Evolutionary conservation across 2,888 invertebrate species (phyloP).

Genomic region (Zaprionus obscuricornis): DNA sequence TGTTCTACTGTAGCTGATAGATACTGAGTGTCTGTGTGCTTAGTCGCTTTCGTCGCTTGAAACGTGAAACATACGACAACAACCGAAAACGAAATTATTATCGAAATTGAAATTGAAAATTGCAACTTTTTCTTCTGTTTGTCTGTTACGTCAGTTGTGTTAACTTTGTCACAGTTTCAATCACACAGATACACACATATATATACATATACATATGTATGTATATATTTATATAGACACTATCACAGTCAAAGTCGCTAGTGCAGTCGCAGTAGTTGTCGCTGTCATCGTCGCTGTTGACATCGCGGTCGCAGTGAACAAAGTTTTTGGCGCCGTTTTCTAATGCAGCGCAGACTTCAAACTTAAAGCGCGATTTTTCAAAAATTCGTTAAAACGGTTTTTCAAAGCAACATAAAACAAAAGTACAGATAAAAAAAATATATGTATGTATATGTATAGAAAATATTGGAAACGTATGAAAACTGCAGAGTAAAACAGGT

Average conservation of each 20-base stretch:
- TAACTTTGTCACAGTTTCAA: constrained; percentile 36
- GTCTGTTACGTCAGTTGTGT: constrained; percentile 66
- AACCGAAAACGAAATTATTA: constrained; percentile 61
- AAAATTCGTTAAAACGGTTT: too few relatives aligned
- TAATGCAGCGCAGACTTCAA: constrained; percentile 27
- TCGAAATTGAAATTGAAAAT: constrained; percentile 48
- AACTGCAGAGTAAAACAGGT: constrained; percentile 36
- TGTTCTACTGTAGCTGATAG: constrained; percentile 78
- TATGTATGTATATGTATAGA: constrained; percentile 13
- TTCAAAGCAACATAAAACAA: background rate
- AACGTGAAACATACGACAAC: constrained; percentile 78
- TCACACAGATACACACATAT: too few relatives aligned
- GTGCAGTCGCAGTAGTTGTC: constrained; percentile 9
- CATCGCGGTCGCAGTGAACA: constrained; percentile 23
- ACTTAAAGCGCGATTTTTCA: constrained; percentile 8
- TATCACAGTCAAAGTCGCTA: constrained; percentile 14
- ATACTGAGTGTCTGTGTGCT: constrained; percentile 75
- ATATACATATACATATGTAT: too few relatives aligned
- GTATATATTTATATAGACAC: too few relatives aligned
- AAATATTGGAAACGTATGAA: constrained; percentile 36
- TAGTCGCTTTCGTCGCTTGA: constrained; percentile 80
- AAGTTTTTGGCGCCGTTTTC: constrained; percentile 68
- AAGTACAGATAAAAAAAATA: constrained; percentile 9
- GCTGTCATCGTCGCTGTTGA: constrained; percentile 5
- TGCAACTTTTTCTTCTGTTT: constrained; percentile 66